A percentile compares a stretch with the other conserved stretches of the same genome.
These are phyloP conservation scores for Diadema setosum DNA, from an alignment of 35 echinoderm and acorn worm species.

Conservation along the genomic window DNA sequence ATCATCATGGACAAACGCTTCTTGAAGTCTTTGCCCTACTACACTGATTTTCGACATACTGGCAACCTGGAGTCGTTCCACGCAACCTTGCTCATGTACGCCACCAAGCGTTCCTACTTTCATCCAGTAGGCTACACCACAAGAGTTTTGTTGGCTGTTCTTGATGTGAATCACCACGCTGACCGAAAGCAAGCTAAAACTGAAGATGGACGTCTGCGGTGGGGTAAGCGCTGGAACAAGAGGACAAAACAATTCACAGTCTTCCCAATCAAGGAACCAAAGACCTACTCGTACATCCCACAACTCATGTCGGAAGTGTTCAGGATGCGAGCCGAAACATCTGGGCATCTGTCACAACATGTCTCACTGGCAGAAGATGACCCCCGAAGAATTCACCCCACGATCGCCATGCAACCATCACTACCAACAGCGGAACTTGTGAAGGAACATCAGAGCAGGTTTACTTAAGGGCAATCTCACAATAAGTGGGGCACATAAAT, in stretches of 20 bases:
- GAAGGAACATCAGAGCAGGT: background rate
- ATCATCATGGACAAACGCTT: background rate
- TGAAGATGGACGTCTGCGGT: background rate
- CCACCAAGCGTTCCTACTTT: background rate
- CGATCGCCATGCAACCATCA: background rate
- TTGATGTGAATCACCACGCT: slow-evolving; percentile 37
- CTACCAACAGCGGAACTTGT: background rate
- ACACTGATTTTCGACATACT: slow-evolving; percentile 33
- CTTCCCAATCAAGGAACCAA: background rate
- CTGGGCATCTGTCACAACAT: slow-evolving; percentile 21
- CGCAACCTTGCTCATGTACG: slow-evolving; percentile 37
- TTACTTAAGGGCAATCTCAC: too few relatives aligned
- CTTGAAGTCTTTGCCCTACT: slow-evolving; percentile 19
- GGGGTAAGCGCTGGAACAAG: background rate
- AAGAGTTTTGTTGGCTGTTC: slow-evolving; percentile 1
- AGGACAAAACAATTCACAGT: background rate
- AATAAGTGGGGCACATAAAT: too few relatives aligned
- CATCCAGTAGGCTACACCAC: background rate
- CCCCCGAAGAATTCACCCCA: background rate
- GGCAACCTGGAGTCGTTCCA: slow-evolving; percentile 43
- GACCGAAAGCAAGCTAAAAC: background rate
- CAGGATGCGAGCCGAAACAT: background rate
- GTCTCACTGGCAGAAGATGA: background rate
- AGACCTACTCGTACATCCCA: background rate
- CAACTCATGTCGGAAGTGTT: background rate